A percentile compares a stretch with the other conserved stretches of the same genome.
These are phyloP conservation scores for Rattus rattus DNA, from an alignment of 2,113 vertebrate species.

Conservation along the genomic window DNA sequence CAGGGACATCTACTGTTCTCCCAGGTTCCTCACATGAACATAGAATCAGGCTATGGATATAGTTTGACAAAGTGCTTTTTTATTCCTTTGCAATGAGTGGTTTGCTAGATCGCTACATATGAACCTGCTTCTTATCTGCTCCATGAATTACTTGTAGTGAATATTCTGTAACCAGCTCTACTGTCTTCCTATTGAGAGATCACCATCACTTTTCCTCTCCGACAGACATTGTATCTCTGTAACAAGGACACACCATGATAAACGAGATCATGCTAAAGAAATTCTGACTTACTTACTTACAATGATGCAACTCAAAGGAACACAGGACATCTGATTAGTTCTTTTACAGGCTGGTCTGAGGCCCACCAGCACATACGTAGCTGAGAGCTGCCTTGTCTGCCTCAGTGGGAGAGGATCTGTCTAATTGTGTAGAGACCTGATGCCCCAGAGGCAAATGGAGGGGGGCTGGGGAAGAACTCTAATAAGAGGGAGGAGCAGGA, in stretches of 20 bases:
- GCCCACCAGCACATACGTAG: too few species aligned
- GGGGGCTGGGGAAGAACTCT: too few species aligned
- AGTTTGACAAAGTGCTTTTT: constrained; percentile 22
- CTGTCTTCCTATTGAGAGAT: constrained; percentile 29
- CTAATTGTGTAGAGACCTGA: too few species aligned
- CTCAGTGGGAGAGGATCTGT: too few species aligned
- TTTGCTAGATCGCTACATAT: neutral
- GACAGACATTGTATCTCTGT: neutral
- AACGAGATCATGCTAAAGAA: constrained; percentile 41
- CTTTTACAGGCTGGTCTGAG: neutral
- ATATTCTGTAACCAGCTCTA: constrained; percentile 6
- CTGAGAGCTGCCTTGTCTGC: too few species aligned
- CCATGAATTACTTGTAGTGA: neutral
- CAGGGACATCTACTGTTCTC: neutral
- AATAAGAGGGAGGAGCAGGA: too few species aligned
- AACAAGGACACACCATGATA: neutral
- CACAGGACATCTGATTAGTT: constrained; percentile 4
- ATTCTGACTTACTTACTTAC: constrained; percentile 30
- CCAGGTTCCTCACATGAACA: neutral
- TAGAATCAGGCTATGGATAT: neutral
- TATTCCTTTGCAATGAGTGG: constrained; percentile 3
- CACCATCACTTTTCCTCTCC: neutral
- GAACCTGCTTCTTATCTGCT: neutral
- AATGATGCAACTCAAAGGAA: neutral
- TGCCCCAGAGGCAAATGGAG: too few species aligned